Evolutionary conservation across 1,140 invertebrate species (phyloP), one percentile per base, ranked within the genome.

Genomic region (Dreissena polymorpha): DNA sequence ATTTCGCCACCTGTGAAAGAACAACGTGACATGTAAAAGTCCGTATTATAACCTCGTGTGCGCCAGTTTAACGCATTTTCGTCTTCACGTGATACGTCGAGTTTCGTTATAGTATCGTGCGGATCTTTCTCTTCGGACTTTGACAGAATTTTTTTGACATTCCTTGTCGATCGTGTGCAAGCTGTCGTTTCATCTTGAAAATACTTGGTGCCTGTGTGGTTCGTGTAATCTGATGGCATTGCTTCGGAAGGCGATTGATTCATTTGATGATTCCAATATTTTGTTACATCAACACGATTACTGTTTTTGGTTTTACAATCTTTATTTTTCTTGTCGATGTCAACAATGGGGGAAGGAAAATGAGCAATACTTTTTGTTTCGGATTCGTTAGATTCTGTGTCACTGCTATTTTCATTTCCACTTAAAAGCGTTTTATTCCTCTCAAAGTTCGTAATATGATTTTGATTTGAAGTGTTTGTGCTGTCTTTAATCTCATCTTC

Each of bases 1-100:
- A 80, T 82, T 72, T 82, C 79, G 12, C n/a, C 39, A n/a, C 79
- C 79, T 7, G 79, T 82, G 7, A 82, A 21, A 25, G 79, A 82
- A 39, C 57, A n/a, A 1, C 79, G 57, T 2, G 79, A 82, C 79
- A 82, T 67, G n/a, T 65, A 82, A 57, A 82, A 82, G 63, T 82
- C 79, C 7, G 39, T 23, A 12, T 29, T 82, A 49, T 82, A 82
- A 10, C 79, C 79, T 57, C 79, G 64, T 12, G 79, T 68, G 12
- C 79, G 39, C 79, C 79, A 82, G 53, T 63, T 60, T 68, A 82
- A 51, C n/a, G 64, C 70, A 29, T 49, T 25, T 49, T 74, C 69
- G n/a, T 80, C 78, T 23, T 72, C 21, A 49, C 72, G 21, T 10
- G 64, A 68, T 7, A 25, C 76, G 39, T 78, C 60, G 10, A 78